Conservation (phyloP, 2,888 invertebrate species). For the Glyphotaelius pellucidus region DNA sequence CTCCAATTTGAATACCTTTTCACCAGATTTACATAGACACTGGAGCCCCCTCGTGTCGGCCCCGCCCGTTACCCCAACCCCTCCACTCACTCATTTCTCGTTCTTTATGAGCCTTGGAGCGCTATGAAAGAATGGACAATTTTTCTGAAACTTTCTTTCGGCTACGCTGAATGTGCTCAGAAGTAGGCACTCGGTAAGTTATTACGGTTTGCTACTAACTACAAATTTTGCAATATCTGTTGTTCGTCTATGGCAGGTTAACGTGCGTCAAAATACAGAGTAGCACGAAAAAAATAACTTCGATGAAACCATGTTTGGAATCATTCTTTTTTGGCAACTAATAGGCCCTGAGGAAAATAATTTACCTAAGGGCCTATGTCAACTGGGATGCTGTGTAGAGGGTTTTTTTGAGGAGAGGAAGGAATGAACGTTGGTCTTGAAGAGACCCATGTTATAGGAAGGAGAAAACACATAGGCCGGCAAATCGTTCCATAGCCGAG, state of each 20-base stretch:
- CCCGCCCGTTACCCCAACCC: neutral
- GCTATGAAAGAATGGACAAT: constrained; percentile 22
- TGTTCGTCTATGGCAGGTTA: neutral
- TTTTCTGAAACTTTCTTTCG: constrained; percentile 35
- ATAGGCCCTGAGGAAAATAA: too few relatives aligned
- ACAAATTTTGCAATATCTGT: neutral
- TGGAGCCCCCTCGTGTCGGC: constrained; percentile 57
- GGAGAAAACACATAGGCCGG: too few relatives aligned
- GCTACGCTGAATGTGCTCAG: neutral
- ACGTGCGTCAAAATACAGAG: too few relatives aligned
- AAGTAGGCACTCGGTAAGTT: neutral
- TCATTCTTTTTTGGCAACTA: too few relatives aligned
- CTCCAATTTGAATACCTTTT: constrained; percentile 66
- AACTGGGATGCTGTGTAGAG: too few relatives aligned
- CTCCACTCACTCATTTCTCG: constrained; percentile 33
- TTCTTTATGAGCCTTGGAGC: constrained; percentile 25
- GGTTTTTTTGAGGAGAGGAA: too few relatives aligned
- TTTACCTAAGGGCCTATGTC: too few relatives aligned
- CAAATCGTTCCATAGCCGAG: too few relatives aligned
- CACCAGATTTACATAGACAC: constrained; percentile 65
- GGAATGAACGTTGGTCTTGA: too few relatives aligned
- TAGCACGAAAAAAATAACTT: too few relatives aligned
- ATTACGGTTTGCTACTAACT: neutral
- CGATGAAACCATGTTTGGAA: too few relatives aligned
- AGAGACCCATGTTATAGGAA: too few relatives aligned